Evolutionary conservation across 2,888 invertebrate species (phyloP), one percentile per base, ranked within the genome.

Genomic region (Caenorhabditis uteleia): DNA sequence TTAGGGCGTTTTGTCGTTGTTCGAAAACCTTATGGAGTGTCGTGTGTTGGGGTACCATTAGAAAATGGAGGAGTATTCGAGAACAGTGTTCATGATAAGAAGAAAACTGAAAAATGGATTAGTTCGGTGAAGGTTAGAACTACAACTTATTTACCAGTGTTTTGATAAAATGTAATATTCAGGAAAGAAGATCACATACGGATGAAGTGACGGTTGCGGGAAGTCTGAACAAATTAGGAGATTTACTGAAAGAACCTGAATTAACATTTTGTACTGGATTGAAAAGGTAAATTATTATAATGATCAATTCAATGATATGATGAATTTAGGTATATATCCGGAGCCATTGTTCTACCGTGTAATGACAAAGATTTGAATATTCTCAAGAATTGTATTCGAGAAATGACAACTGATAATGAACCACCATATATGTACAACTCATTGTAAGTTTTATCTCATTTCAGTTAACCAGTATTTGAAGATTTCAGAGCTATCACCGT

Each of bases 21-120:
- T 6, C 64, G 67, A n/a, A 74, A 74, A 39, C 74, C 74, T n/a
- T 71, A 62, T 48, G 74, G 74, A 12, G 44, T 74, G 8, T 74
- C 74, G 2, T 70, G 67, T 36, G 46, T 71, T 16, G 74, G 74
- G 26, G 40, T 57, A 12, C 39, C 47, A n/a, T 54, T 61, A 23
- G 49, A 51, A 20, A 50, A 60, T 26, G 74, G 74, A 1, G 74
- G 74, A 27, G 51, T 71, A 8, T 74, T 74, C 27, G 55, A 54
- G 39, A 61, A 58, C 26, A 65, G 70, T 46, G 68, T 66, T 25
- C 60, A 53, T 38, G 69, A 71, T 38, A 45, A 62, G 25, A 26
- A 58, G 29, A 60, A 69, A 23, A 34, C 39, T n/a, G 65, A 55
- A 21, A 53, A 48, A 33, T 51, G 64, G 53, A 39, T 49, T n/a